Conservation (phyloP, 1,140 invertebrate species). For the Ceratitis capitata region DNA sequence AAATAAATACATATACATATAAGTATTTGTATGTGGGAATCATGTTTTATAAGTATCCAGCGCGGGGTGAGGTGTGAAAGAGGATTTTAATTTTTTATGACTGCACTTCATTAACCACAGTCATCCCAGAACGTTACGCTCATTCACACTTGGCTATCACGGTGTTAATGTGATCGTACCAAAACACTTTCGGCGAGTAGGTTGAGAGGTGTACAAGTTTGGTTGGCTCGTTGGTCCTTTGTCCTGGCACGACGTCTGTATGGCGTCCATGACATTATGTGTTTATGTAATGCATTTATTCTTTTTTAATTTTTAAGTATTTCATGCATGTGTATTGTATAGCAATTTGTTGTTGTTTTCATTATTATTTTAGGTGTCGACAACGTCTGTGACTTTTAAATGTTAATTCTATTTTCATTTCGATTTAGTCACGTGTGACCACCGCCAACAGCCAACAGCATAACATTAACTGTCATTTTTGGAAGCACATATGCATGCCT, state of each 20-base stretch:
- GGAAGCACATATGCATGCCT: not conserved
- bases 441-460: not conserved
- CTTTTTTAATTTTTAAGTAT: too few species aligned
- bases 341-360: not conserved
- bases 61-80: not conserved
- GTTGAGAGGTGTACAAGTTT: not conserved
- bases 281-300: not conserved
- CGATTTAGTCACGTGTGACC: constrained; percentile 33
- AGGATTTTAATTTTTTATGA: constrained; percentile 6
- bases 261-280: not conserved
- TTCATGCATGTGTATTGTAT: not conserved
- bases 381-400: constrained; percentile 29
- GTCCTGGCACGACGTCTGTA: not conserved
- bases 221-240: not conserved
- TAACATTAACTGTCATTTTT: not conserved
- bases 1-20: too few species aligned
- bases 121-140: not conserved
- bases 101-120: constrained; percentile 33
- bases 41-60: not conserved
- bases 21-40: not conserved
- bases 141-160: not conserved
- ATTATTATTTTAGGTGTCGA: constrained; percentile 25
- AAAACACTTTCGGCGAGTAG: not conserved
- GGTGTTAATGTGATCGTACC: not conserved
- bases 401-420: constrained; percentile 33